Evolutionary conservation across 2,113 vertebrate species (phyloP), one percentile per base, ranked within the genome.

Genomic region (Asarcornis scutulata): DNA sequence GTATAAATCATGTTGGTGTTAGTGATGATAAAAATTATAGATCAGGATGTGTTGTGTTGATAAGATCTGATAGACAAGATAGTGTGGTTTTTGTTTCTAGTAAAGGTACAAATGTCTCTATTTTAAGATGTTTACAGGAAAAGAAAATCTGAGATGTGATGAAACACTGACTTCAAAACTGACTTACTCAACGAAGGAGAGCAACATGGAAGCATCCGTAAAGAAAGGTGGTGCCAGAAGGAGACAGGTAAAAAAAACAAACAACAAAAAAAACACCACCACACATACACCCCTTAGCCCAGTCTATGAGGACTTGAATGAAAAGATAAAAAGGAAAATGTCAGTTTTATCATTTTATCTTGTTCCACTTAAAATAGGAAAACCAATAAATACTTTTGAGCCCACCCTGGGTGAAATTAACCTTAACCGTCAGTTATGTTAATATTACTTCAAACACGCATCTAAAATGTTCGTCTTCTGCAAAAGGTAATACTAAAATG

Each of bases 201-300:
- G 8, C 46, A 83, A 52, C 34, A 7, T 10, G 34, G 91, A 89
- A 86, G 32, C 16, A 56, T 40, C 59, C 53, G 40, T 53, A 90
- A 94, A 83, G 69, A 93, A 73, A 82, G 58, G 31, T 31, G 72
- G 68, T 86, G 56, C 52, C 83, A 93, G 31, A 93, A 95, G 14
- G 68, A n/a, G 38, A 56, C 91, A 96, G 93, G 93, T 97, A 82
- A 97, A 83, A 77, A 48, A 83, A 53, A 59, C 5, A 0, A 77
- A 53, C 50, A 6, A 0, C 1, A 1, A 40, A 48, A 59, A 6
- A 0, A 77, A 53, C 44, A 6, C 0, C 1, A 1, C 0, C 4
- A 20, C 25, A 12, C 3, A 2, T 29, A 26, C 3, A 53, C 2
- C 3, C 11, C 18, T 72, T 86, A 27, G 52, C 32, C 40, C 29